These are phyloP conservation scores for Anthopleura sola DNA, from an alignment of 64 coral and sea anemone species.

Conservation along the genomic window DNA sequence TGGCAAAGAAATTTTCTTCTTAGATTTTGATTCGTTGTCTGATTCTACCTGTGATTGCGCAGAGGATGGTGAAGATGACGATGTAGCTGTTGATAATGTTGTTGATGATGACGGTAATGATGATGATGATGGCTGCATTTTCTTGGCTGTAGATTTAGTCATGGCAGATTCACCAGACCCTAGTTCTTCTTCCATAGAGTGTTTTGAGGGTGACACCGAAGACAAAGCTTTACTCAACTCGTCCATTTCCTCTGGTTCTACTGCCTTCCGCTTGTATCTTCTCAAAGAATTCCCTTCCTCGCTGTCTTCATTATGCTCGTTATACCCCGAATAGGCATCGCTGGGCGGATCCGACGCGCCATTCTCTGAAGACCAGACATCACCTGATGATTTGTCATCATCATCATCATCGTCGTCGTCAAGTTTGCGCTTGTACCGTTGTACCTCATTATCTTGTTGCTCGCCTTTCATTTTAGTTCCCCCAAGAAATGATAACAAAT, in stretches of 20 bases:
- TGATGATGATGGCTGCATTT: not conserved
- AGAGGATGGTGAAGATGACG: not conserved
- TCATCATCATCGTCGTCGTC: conserved; percentile 3
- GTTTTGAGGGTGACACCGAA: not conserved
- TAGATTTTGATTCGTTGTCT: not conserved
- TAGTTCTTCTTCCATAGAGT: not conserved
- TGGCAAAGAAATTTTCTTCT: not conserved
- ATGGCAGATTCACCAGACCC: not conserved
- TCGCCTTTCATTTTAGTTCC: not conserved
- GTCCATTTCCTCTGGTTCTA: conserved; percentile 2
- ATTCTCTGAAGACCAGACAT: not conserved
- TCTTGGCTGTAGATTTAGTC: not conserved
- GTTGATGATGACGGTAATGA: not conserved
- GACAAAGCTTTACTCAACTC: not conserved
- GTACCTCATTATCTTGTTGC: not conserved
- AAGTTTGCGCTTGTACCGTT: conserved; percentile 17
- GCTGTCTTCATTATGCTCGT: not conserved
- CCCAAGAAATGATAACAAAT: not conserved
- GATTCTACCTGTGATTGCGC: not conserved
- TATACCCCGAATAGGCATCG: not conserved
- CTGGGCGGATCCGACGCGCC: not conserved
- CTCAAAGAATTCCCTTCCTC: not conserved
- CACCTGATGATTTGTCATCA: not conserved
- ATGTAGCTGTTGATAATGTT: not conserved
- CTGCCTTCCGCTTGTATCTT: not conserved